A percentile compares a stretch with the other conserved stretches of the same genome.
Evolutionary conservation across 2,113 vertebrate genomes (phyloP).

Genomic region (Diadophis punctatus): DNA sequence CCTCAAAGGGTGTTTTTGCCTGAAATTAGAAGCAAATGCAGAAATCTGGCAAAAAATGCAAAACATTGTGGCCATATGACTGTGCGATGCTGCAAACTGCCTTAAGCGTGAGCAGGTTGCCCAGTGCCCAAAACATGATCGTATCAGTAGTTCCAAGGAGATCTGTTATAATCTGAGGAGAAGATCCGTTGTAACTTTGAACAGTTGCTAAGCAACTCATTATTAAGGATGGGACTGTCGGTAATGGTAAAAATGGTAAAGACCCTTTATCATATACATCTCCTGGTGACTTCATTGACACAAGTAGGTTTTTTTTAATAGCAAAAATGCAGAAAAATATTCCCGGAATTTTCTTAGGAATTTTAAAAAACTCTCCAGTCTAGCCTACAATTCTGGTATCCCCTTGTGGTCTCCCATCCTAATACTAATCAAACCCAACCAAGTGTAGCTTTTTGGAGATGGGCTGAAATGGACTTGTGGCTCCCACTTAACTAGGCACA

Average conservation of each 20-base stretch:
- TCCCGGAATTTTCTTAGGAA: neutral
- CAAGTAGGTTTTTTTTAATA: neutral
- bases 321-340: neutral
- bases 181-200: no score
- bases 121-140: no score
- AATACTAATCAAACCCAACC: neutral
- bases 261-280: neutral
- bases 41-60: no score
- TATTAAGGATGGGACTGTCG: no score
- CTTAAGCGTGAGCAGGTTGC: no score
- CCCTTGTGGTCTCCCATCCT: neutral
- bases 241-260: neutral
- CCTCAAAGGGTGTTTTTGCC: no score
- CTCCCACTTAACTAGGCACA: neutral
- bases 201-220: no score
- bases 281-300: neutral
- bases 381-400: neutral
- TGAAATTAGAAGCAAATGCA: no score
- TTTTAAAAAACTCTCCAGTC: neutral
- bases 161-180: no score
- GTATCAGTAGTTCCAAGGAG: no score
- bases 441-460: neutral
- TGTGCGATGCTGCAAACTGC: no score
- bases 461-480: neutral
- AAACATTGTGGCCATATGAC: no score